Evolutionary conservation across 2,113 vertebrate genomes (phyloP), one percentile per base, ranked within the genome.

Genomic region (Maccullochella peelii): DNA sequence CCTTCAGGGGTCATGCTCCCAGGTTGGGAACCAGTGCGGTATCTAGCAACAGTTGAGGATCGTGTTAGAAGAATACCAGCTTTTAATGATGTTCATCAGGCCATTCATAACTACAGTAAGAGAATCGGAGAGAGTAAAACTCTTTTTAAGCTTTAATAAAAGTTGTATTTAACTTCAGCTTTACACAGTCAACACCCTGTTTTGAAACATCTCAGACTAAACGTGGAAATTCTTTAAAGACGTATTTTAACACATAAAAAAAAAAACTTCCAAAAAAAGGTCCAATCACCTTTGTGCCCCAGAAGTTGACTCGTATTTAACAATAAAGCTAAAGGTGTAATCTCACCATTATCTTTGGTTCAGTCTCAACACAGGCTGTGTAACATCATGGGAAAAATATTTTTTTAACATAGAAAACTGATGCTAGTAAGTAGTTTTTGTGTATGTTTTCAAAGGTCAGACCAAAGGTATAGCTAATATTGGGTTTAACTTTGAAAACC

Each of bases 391-490:
- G 16, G 58, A 33, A 61, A 33, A 2, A 38, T 1, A 63, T 6
- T 12, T 33, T 66, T 25, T 7, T 9, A 66, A 66, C n/a, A n/a
- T n/a, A 15, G 11, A 9, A 36, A 30, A n/a, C 30, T 54, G 23
- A 57, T 38, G 30, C 30, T 20, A 4, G 8, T 63, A n/a, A 59
- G 38, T 25, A 27, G 6, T 16, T 23, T 55, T 30, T 67, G 6
- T 67, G 3, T n/a, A 9, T 49, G 25, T 50, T 61, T 44, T 73
- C 78, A 80, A 65, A 80, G 69, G 69, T 65, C 61, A 57, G 7
- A 73, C 9, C 9, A 7, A n/a, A n/a, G 3, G 11, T 30, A 1
- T 3, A 10, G 18, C 25, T 47, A 14, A 36, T 12, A 1, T 10
- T 25, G 1, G 30, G 30, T 71, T 54, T 25, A 16, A 36, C n/a